Percentiles rank a stretch among this genome's conserved stretches.
Evolutionary conservation across 1,140 invertebrate species (phyloP).

Genomic region (Octopus bimaculoides): DNA sequence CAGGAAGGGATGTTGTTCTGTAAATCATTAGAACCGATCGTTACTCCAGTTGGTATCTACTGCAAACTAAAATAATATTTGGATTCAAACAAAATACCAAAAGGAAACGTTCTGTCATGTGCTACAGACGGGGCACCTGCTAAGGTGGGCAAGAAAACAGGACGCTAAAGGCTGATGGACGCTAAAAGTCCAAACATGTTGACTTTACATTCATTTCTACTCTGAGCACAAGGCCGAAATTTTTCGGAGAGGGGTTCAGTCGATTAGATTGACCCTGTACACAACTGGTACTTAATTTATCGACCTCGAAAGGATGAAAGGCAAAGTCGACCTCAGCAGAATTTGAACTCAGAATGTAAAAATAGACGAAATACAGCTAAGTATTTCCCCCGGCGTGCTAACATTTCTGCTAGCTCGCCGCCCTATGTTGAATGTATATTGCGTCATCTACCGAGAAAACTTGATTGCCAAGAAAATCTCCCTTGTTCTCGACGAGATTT

Average conservation of each 20-base stretch:
- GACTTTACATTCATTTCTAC: no score
- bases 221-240: no score
- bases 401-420: no score
- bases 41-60: background rate
- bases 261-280: no score
- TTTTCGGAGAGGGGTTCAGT: no score
- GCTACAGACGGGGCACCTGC: background rate
- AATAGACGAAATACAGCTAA: no score
- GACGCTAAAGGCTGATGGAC: background rate
- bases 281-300: no score
- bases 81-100: background rate
- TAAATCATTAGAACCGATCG: background rate
- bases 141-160: background rate
- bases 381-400: no score
- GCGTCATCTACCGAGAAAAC: background rate
- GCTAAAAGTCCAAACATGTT: background rate
- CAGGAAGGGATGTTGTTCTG: background rate
- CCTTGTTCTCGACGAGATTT: background rate
- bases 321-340: no score
- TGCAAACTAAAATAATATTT: background rate
- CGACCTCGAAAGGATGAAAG: no score
- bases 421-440: background rate
- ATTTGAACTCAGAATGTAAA: no score
- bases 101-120: background rate
- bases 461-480: background rate